Base-by-base conservation (phyloP, 2,888 invertebrate genomes). In the Tubulanus polymorphus region DNA sequence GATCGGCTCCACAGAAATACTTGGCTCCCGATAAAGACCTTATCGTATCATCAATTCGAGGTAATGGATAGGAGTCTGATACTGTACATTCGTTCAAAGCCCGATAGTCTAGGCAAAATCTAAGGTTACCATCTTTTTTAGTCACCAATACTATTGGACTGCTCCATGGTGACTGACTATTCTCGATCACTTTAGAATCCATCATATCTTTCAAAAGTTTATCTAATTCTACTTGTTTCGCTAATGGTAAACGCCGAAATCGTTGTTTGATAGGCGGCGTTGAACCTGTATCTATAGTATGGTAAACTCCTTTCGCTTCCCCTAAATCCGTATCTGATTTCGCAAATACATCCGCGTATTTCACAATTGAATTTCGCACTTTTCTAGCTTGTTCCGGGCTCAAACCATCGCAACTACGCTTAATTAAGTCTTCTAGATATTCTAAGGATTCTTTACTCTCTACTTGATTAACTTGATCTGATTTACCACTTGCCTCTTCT, bases 91-190 rank as follows among this genome's bases (percentile, higher is more conserved):
- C 10, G 41, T 57, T 62, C 3, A 61, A 32, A 12, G 35, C 18
- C 1, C 57, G 30, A 37, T 55, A 57, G 29, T 62, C 60, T 27
- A 61, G 47, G 45, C 59, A 61, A 25, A 62, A 62, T 1, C 60
- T 41, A 8, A 23, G 47, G 12, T 52, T 53, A 1, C 61, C 59
- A 23, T 63, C 59, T 50, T 63, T 59, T 52, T 63, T 61, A 37
- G 47, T 55, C 3, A 60, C 63, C 18, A 61, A 18, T 0, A 61
- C 63, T n/a, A 61, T 50, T 6, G 51, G 51, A 12, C 55, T 48
- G 15, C 57, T 46, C 59, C 61, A 61, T 12, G 57, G 52, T 35
- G 57, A 54, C 15, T 32, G 46, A n/a, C 61, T 57, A 18, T 59
- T 55, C 30, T 59, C 56, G 27, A 55, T 55, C 5, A 61, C 41